These are phyloP conservation scores for Crocallis elinguaria DNA, from an alignment of 2,888 invertebrate species.

Conservation along the genomic window DNA sequence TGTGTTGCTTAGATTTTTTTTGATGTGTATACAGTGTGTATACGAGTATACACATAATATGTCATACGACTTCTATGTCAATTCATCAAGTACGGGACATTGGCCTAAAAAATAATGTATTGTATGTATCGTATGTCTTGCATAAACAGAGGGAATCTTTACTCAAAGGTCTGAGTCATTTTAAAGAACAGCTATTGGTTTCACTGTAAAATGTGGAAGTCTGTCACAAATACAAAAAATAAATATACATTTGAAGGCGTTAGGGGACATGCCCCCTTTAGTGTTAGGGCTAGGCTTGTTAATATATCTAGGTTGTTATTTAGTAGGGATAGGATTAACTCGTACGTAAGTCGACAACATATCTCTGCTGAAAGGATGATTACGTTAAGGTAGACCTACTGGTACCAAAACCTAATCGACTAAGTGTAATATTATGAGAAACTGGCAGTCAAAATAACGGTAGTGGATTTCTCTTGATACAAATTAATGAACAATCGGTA, in stretches of 20 bases:
- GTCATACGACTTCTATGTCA: too few relatives aligned
- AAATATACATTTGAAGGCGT: background rate
- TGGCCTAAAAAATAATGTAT: too few relatives aligned
- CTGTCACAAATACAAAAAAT: constrained; percentile 20
- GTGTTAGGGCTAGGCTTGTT: constrained; percentile 42
- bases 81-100: too few relatives aligned
- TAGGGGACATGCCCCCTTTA: background rate
- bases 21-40: too few relatives aligned
- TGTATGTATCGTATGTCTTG: too few relatives aligned
- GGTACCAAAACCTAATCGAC: background rate
- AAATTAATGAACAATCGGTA: background rate
- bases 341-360: constrained; percentile 56
- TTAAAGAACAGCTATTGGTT: background rate
- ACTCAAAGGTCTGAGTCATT: too few relatives aligned
- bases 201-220: background rate
- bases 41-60: too few relatives aligned
- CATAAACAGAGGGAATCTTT: too few relatives aligned
- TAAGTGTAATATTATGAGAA: background rate
- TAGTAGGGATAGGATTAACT: constrained; percentile 47
- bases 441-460: background rate
- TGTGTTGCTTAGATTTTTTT: too few relatives aligned
- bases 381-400: constrained; percentile 7
- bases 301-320: constrained; percentile 57
- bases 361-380: constrained; percentile 46
- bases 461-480: background rate